A percentile compares a stretch with the other conserved stretches of the same genome.
These are phyloP conservation scores for Phoenoteleia sp. DNA, from an alignment of 2,888 invertebrate genomes.

Conservation along the genomic window DNA sequence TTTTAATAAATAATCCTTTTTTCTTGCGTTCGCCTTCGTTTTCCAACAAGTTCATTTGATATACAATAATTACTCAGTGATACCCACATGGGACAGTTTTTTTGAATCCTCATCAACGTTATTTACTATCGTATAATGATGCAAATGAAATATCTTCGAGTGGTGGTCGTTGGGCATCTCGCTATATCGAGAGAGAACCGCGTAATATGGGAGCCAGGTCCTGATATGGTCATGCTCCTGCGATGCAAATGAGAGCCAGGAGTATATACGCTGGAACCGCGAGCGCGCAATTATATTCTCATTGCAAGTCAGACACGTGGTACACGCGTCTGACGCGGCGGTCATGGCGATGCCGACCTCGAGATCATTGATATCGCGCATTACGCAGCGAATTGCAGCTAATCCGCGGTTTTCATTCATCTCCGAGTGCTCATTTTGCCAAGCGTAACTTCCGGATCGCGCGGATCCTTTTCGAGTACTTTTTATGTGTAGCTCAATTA, in stretches of 20 bases:
- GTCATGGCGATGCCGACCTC: slow-evolving; percentile 76
- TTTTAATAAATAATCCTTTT: too few species aligned
- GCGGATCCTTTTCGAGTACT: neutral
- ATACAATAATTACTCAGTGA: slow-evolving; percentile 25
- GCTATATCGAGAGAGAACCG: slow-evolving; percentile 59
- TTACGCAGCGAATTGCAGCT: slow-evolving; percentile 83
- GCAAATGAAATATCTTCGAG: slow-evolving; percentile 16
- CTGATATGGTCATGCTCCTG: slow-evolving; percentile 81
- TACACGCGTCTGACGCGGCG: slow-evolving; percentile 82
- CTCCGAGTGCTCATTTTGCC: slow-evolving; percentile 51
- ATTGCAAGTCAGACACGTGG: slow-evolving; percentile 82
- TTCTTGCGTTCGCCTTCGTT: slow-evolving; percentile 39
- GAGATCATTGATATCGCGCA: slow-evolving; percentile 84
- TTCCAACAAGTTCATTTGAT: slow-evolving; percentile 34
- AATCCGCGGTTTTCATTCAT: slow-evolving; percentile 66
- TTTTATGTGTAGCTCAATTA: slow-evolving; percentile 31
- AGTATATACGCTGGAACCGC: slow-evolving; percentile 52
- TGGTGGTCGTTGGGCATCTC: slow-evolving; percentile 21
- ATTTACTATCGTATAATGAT: slow-evolving; percentile 49
- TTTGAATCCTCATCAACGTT: slow-evolving; percentile 42
- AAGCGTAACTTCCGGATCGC: slow-evolving; percentile 53
- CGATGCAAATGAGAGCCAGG: slow-evolving; percentile 80
- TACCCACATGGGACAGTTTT: slow-evolving; percentile 33
- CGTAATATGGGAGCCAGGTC: slow-evolving; percentile 78
- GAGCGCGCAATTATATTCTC: slow-evolving; percentile 76